Percentiles rank a stretch among this genome's conserved stretches.
phyloP scores from a whole-genome alignment of 2,797 vertebrate genomes.

The Cryptoblepharus egeriae region DNA sequence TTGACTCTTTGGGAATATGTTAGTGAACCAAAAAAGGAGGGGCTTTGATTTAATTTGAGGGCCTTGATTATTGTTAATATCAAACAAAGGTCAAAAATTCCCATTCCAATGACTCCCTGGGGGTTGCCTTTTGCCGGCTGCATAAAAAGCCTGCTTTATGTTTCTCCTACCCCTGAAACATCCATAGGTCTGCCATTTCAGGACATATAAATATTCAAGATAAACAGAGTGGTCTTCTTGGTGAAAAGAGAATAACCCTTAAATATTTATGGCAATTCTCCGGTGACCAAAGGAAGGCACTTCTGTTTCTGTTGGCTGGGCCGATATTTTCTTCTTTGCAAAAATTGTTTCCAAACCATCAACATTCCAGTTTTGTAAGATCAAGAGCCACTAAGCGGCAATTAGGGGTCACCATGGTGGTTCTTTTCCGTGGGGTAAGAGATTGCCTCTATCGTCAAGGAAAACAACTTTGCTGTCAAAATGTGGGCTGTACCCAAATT shows the following conservation, averaged over 20 bases:
- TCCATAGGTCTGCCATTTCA: not conserved
- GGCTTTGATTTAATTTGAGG: too few species aligned
- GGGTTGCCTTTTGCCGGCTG: not conserved
- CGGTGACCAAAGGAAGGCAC: too few species aligned
- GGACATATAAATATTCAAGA: not conserved
- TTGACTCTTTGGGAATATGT: not conserved
- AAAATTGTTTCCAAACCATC: not conserved
- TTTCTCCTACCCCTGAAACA: not conserved
- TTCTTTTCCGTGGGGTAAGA: too few species aligned
- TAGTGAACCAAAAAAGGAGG: not conserved
- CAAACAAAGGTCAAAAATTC: too few species aligned
- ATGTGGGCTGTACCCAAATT: too few species aligned
- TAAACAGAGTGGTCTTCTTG: fast-evolving
- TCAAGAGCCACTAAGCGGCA: not conserved
- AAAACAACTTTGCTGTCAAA: too few species aligned
- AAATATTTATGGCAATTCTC: not conserved
- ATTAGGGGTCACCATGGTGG: too few species aligned
- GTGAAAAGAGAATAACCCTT: not conserved
- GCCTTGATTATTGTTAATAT: not conserved
- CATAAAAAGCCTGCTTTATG: not conserved
- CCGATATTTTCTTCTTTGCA: too few species aligned
- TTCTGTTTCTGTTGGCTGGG: too few species aligned
- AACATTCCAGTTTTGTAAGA: not conserved
- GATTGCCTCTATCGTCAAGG: too few species aligned
- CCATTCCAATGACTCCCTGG: not conserved